Conservation (phyloP, 2,888 invertebrate genomes). For the Mallateleia sp. region DNA sequence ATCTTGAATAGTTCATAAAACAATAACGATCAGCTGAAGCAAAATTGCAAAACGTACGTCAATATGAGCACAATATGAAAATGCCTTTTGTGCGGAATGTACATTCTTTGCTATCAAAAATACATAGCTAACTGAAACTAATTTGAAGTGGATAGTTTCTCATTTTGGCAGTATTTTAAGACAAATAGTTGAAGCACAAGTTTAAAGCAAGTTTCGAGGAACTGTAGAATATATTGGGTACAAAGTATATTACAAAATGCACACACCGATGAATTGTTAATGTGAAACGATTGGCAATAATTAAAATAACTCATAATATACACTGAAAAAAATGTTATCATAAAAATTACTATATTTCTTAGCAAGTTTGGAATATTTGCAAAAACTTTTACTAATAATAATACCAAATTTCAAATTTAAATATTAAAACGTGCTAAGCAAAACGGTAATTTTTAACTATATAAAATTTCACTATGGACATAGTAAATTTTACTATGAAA, state of each 20-base stretch:
- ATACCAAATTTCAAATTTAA: no score
- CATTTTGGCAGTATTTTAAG: conserved; percentile 52
- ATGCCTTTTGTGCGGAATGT: conserved; percentile 44
- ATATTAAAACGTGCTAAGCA: no score
- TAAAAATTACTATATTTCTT: no score
- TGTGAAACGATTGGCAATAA: neutral
- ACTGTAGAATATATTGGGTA: conserved; percentile 6
- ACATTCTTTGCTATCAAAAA: conserved; percentile 39
- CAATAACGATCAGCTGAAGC: no score
- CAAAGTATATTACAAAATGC: conserved; percentile 13
- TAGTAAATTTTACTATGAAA: no score
- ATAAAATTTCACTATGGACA: no score
- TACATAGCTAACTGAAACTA: conserved; percentile 43
- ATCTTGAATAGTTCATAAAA: no score
- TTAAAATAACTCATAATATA: no score
- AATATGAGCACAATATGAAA: conserved; percentile 50
- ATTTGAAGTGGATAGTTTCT: conserved; percentile 53
- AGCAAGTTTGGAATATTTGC: no score
- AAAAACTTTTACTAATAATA: no score
- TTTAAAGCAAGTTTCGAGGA: conserved; percentile 22
- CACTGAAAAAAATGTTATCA: no score
- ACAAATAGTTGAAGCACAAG: conserved; percentile 45
- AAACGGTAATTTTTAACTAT: no score
- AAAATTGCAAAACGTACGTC: conserved; percentile 42
- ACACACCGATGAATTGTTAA: neutral